Conservation (phyloP, 1,140 invertebrate species). For the Diplogasteroides magnus region DNA sequence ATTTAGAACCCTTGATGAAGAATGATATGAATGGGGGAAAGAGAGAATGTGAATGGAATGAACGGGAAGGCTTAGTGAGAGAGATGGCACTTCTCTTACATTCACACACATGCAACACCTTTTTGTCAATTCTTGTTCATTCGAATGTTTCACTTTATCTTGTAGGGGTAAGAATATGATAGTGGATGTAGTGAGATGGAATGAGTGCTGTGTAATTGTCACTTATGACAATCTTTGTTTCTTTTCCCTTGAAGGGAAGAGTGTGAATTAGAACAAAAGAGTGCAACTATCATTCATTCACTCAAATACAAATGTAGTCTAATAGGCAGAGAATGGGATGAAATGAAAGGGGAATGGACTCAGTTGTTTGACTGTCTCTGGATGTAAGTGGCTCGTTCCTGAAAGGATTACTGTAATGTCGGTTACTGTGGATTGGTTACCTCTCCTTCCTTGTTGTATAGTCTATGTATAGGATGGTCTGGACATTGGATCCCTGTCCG, state of each 20-base stretch:
- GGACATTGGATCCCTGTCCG: conserved; percentile 50
- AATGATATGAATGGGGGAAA: too few species aligned
- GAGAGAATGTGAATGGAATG: too few species aligned
- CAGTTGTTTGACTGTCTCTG: conserved; percentile 40
- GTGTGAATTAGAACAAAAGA: too few species aligned
- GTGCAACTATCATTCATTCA: too few species aligned
- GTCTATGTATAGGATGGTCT: conserved; percentile 54
- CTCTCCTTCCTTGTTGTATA: conserved; percentile 54
- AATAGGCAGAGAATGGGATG: not conserved
- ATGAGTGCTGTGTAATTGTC: not conserved
- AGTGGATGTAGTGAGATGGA: not conserved
- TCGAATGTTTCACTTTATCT: too few species aligned
- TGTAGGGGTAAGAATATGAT: too few species aligned
- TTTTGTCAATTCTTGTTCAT: too few species aligned
- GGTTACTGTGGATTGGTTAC: conserved; percentile 18
- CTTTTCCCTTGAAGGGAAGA: too few species aligned
- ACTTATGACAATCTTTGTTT: not conserved
- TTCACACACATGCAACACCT: too few species aligned
- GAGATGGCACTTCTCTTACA: too few species aligned
- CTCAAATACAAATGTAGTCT: not conserved
- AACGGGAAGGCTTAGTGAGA: too few species aligned
- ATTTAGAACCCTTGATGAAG: too few species aligned
- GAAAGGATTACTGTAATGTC: conserved; percentile 19
- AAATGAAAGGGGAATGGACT: not conserved
- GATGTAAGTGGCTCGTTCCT: conserved; percentile 52